Evolutionary conservation across 2,797 vertebrate genomes (phyloP), one percentile per base, ranked within the genome.

Genomic region (Sebastes diaconus): DNA sequence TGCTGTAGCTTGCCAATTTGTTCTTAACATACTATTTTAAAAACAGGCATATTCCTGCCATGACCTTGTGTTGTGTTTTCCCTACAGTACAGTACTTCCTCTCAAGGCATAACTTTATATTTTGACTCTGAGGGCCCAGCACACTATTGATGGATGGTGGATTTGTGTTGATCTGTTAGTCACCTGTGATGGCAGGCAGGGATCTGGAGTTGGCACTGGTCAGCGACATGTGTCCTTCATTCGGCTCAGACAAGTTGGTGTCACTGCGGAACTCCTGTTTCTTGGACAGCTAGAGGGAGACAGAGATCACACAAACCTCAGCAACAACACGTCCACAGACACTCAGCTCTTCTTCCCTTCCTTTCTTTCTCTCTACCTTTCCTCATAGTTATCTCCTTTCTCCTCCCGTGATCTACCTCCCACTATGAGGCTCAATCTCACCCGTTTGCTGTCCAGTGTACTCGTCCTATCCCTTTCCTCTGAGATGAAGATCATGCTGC

Each of bases 251-350:
- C 80, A 99, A 93, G 91, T 99, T 99, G 91, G 98, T 99, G 92
- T 99, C 98, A 81, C 98, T 99, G 96, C 97, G 97, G 88, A 99
- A 99, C 90, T 99, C 98, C 0, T 97, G 97, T 84, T 99, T 99
- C 92, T 98, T 98, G 73, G 98, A 98, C 74, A 99, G 92, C 98
- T 99, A 90, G 85, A 92, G 73, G 88, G 90, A 68, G 77, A 91
- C 79, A 88, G 65, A 94, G 82, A 89, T 87, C 86, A 89, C 58
- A 75, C 24, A 68, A 67, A 52, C n/a, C 58, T 80, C 65, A 74
- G 57, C 46, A 32, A 9, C 12, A 34, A 6, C 57, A 60, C n/a
- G 7, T 60, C 6, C 22, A 65, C 24, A 36, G 5, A 57, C 2
- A 13, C 18, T 61, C 25, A 36, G 25, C 32, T 59, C 52, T 9